Conservation (phyloP, 2,888 invertebrate genomes). For the Machimus rusticus region DNA sequence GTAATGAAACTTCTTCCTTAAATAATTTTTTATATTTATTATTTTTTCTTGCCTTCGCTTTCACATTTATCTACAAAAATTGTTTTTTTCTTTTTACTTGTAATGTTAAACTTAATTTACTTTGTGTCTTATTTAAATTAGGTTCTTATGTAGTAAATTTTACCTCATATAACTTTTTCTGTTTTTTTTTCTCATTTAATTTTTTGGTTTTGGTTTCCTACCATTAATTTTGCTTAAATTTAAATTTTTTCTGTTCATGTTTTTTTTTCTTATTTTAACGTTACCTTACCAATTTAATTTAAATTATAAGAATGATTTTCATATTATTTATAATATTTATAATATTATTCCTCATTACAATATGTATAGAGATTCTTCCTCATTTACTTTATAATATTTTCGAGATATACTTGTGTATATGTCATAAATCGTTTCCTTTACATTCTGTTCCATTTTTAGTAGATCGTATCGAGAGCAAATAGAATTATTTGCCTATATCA, state of each 20-base stretch:
- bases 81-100: conserved; percentile 39
- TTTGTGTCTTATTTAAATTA: conserved; percentile 21
- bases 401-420: neutral
- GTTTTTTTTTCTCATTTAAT: neutral
- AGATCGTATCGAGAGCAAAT: neutral
- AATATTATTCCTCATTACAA: conserved; percentile 16
- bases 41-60: conserved; percentile 46
- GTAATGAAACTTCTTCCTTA: neutral
- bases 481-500: neutral
- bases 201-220: neutral
- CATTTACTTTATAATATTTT: neutral
- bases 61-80: conserved; percentile 50
- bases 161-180: conserved; percentile 8
- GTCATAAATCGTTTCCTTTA: neutral
- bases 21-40: conserved; percentile 46
- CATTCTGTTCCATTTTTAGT: neutral
- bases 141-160: conserved; percentile 1
- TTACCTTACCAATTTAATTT: conserved; percentile 8
- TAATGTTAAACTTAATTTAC: conserved; percentile 6
- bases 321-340: neutral
- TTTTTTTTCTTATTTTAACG: neutral
- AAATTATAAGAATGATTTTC: conserved; percentile 11
- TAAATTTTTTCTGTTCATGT: neutral
- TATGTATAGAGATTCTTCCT: conserved; percentile 18
- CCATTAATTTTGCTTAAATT: conserved; percentile 6